phyloP scores from a whole-genome alignment of 2,113 vertebrate genomes.

The Microcebus jonahi region DNA sequence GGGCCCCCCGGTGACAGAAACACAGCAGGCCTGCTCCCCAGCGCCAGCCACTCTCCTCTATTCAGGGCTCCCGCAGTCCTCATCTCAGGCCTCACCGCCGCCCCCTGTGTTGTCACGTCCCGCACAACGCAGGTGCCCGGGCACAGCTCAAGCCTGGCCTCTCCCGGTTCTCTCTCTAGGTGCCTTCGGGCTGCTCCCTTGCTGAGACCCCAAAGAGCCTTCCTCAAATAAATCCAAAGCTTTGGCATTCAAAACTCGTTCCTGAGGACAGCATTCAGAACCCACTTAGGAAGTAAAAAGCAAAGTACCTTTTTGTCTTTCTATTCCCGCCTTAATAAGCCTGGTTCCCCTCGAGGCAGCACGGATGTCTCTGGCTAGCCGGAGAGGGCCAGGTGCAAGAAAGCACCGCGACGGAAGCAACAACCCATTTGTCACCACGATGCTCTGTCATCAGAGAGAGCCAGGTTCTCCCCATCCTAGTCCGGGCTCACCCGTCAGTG shows the following conservation, averaged over 20 bases:
- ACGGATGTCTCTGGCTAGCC: background rate
- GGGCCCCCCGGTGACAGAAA: background rate
- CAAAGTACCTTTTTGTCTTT: background rate
- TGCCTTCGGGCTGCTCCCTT: background rate
- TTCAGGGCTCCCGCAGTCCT: rapidly evolving
- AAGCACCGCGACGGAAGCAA: background rate
- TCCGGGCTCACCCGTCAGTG: background rate
- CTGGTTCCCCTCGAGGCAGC: background rate
- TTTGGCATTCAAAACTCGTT: background rate
- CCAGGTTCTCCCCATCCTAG: background rate
- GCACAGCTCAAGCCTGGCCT: background rate
- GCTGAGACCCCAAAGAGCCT: background rate
- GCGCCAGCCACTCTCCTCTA: too few species aligned
- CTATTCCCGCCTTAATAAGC: background rate
- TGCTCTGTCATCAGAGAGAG: background rate
- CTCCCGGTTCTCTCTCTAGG: background rate
- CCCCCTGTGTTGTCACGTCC: background rate
- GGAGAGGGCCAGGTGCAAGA: background rate
- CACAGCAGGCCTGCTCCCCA: background rate
- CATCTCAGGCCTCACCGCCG: background rate
- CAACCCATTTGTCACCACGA: background rate
- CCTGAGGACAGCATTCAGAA: background rate
- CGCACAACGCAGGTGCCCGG: background rate
- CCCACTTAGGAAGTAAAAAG: background rate
- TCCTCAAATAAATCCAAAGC: background rate